Conservation (phyloP, 2,888 invertebrate species). For the Camptogramma bilineatum region DNA sequence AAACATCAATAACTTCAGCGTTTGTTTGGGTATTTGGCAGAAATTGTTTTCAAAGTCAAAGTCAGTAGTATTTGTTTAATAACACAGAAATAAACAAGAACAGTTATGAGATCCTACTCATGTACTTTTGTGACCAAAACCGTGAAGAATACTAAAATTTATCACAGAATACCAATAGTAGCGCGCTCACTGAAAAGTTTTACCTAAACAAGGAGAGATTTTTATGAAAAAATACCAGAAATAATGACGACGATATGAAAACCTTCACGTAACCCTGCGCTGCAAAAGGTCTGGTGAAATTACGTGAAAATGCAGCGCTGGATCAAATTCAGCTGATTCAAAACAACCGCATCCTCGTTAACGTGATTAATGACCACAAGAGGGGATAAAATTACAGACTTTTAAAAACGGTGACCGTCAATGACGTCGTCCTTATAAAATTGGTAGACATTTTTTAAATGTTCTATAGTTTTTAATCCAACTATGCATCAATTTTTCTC, state of each 20-base stretch:
- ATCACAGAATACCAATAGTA: too few species aligned
- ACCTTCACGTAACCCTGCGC: background rate
- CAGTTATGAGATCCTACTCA: too few species aligned
- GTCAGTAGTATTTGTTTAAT: too few species aligned
- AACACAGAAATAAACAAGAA: too few species aligned
- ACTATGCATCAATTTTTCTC: too few species aligned
- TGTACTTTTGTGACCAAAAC: too few species aligned
- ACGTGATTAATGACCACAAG: conserved; percentile 71
- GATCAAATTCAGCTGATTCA: conserved; percentile 47
- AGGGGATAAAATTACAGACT: conserved; percentile 34
- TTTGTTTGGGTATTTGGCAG: background rate
- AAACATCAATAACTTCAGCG: background rate
- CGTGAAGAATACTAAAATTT: too few species aligned
- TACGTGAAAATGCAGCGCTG: conserved; percentile 33
- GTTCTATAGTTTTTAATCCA: too few species aligned
- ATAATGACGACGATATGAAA: background rate
- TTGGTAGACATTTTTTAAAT: background rate
- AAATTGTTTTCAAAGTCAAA: background rate
- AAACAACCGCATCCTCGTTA: conserved; percentile 61
- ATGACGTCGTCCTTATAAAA: background rate
- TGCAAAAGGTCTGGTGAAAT: conserved; percentile 12
- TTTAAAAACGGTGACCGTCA: background rate
- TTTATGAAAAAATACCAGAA: too few species aligned
- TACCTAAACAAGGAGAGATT: too few species aligned
- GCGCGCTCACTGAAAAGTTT: too few species aligned